phyloP scores from a whole-genome alignment of 2,888 invertebrate genomes.

The Dorcus parallelipipedus region DNA sequence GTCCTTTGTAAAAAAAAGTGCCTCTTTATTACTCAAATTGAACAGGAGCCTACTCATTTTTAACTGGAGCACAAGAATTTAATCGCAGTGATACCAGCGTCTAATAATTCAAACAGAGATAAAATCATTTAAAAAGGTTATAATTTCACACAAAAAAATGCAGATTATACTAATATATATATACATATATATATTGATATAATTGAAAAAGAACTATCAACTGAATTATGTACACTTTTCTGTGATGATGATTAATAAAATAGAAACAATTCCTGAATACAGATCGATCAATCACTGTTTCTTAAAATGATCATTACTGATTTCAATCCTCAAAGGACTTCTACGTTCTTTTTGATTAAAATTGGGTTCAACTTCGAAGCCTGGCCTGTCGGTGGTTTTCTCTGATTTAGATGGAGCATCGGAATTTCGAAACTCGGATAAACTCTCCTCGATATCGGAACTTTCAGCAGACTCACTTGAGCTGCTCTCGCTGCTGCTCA shows the following conservation, averaged over 20 bases:
- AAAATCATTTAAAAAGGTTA: too few species aligned
- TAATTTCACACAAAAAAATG: too few species aligned
- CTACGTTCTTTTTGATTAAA: conserved; percentile 30
- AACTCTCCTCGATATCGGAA: conserved; percentile 13
- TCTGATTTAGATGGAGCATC: conserved; percentile 4
- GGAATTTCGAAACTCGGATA: conserved; percentile 14
- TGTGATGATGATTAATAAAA: neutral
- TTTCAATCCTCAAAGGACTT: conserved; percentile 43
- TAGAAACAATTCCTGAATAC: conserved; percentile 5
- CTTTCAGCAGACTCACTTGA: neutral
- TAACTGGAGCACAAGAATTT: too few species aligned
- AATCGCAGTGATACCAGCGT: too few species aligned
- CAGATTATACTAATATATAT: too few species aligned
- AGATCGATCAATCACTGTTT: conserved; percentile 19
- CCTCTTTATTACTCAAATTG: too few species aligned
- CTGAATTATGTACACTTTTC: too few species aligned
- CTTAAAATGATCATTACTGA: conserved; percentile 39
- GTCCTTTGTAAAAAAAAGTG: too few species aligned
- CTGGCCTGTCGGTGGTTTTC: conserved; percentile 28
- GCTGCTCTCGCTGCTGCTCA: conserved; percentile 16
- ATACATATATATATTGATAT: too few species aligned
- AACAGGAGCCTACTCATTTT: too few species aligned
- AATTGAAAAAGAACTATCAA: too few species aligned
- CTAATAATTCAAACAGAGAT: too few species aligned
- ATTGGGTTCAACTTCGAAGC: conserved; percentile 28